Conservation (phyloP, 2,888 invertebrate species). For the Cordilura impudica region DNA sequence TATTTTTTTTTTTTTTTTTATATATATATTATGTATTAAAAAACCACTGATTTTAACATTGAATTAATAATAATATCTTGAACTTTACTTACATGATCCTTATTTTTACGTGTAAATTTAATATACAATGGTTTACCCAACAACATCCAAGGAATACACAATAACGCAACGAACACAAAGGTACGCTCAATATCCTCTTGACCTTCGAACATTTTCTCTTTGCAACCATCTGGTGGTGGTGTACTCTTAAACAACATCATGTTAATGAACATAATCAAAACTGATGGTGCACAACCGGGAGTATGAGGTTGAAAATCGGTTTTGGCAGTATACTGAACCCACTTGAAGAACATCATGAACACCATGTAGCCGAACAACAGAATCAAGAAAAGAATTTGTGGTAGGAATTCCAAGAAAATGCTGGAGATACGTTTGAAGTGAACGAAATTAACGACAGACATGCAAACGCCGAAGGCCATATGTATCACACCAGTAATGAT, state of each 20-base stretch:
- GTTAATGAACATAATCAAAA: constrained; percentile 88
- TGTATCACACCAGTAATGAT: constrained; percentile 95
- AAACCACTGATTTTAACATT: no score
- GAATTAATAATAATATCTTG: background rate
- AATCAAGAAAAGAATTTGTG: constrained; percentile 92
- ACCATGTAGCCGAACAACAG: constrained; percentile 95
- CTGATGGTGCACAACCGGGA: constrained; percentile 85
- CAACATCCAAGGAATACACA: constrained; percentile 96
- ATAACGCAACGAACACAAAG: constrained; percentile 88
- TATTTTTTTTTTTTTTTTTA: no score
- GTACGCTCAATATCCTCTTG: constrained; percentile 86
- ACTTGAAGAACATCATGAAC: constrained; percentile 95
- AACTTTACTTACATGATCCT: constrained; percentile 67
- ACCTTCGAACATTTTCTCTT: constrained; percentile 83
- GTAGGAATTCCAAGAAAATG: constrained; percentile 91
- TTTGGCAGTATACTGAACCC: constrained; percentile 84
- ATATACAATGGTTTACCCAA: constrained; percentile 93
- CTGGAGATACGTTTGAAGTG: constrained; percentile 85
- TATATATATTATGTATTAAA: no score
- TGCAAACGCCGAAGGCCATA: constrained; percentile 95
- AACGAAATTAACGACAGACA: constrained; percentile 88
- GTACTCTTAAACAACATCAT: constrained; percentile 85
- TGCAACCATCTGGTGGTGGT: constrained; percentile 77
- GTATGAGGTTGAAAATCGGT: constrained; percentile 71
- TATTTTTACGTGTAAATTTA: constrained; percentile 70